Percentiles rank a stretch among this genome's conserved stretches.
Evolutionary conservation across 1,140 invertebrate genomes (phyloP).

Genomic region (Drosophila malerkotliana): DNA sequence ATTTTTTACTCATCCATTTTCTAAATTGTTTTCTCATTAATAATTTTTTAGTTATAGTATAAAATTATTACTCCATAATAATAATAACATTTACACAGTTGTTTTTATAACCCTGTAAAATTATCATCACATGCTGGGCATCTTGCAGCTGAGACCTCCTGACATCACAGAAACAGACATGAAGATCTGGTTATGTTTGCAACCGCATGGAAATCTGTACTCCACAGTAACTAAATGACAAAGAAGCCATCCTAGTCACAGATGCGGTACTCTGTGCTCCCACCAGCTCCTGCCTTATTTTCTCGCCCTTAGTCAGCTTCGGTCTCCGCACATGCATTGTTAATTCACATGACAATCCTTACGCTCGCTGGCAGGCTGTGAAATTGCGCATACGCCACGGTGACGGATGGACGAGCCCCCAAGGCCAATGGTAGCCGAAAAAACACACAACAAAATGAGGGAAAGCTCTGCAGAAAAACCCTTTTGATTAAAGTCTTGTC

Average conservation of each 20-base stretch:
- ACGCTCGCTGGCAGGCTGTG: conserved; percentile 61
- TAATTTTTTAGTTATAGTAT: no score
- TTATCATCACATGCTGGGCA: no score
- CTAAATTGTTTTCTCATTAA: no score
- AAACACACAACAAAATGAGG: conserved; percentile 10
- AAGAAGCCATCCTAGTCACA: conserved; percentile 32
- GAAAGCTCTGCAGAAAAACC: conserved; percentile 26
- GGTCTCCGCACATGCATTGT: conserved; percentile 59
- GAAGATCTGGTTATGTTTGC: conserved; percentile 43
- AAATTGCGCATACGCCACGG: conserved; percentile 71
- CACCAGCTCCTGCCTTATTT: neutral
- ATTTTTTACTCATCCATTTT: no score
- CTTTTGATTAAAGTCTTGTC: conserved; percentile 56
- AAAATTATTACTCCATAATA: no score
- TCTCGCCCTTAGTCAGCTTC: conserved; percentile 12
- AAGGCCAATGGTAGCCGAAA: conserved; percentile 27
- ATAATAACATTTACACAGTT: no score
- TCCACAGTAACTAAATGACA: conserved; percentile 59
- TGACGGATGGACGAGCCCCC: conserved; percentile 50
- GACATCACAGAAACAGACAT: neutral
- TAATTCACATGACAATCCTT: conserved; percentile 70
- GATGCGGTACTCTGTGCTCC: conserved; percentile 4
- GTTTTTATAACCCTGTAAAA: no score
- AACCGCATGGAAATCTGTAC: conserved; percentile 60
- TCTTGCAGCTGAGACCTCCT: neutral